Base-by-base conservation (phyloP, 2,888 invertebrate species). In the Anthophora plumipes region DNA sequence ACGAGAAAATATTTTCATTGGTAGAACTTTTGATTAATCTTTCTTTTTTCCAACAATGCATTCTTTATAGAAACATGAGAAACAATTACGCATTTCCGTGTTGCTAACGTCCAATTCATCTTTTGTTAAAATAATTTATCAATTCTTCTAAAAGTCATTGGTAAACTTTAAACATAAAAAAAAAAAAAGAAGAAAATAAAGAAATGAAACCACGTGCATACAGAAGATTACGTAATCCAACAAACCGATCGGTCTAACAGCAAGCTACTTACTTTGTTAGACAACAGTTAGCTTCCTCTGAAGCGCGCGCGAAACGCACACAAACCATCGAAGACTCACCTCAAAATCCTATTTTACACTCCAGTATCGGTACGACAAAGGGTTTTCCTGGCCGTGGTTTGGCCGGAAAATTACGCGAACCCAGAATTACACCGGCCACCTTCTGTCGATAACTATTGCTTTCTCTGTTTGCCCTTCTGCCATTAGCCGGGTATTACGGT, bases 301-400 rank as follows among this genome's bases (percentile, higher is more conserved):
- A 31, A 31, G 2, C 4, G 31, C 31, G 41, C 22, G 70, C 46
- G 66, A 57, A 52, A 66, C 63, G 55, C 50, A 41, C 0, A 61
- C n/a, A 46, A 55, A 54, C 11, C 54, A 48, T n/a, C 43, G 37
- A n/a, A 61, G 63, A 52, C 73, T 78, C 72, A 46, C 64, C 74
- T 61, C 66, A 83, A 89, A 89, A 91, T 91, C 89, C 86, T 67
- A 90, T 91, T 91, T 91, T 83, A 88, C 89, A 90, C 89, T 90
- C 86, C 88, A 90, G 60, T 88, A 87, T 87, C 74, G 80, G 37
- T 0, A 22, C 75, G 61, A 90, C 82, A 88, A 89, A 83, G 80
- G 69, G 77, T 46, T 61, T 46, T 76, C 60, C 59, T 20, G 57
- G 55, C 39, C 50, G 67, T 41, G 76, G 80, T 41, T n/a, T 52